Evolutionary conservation across 1,140 invertebrate genomes (phyloP).

Genomic region (Drosophila bocqueti): DNA sequence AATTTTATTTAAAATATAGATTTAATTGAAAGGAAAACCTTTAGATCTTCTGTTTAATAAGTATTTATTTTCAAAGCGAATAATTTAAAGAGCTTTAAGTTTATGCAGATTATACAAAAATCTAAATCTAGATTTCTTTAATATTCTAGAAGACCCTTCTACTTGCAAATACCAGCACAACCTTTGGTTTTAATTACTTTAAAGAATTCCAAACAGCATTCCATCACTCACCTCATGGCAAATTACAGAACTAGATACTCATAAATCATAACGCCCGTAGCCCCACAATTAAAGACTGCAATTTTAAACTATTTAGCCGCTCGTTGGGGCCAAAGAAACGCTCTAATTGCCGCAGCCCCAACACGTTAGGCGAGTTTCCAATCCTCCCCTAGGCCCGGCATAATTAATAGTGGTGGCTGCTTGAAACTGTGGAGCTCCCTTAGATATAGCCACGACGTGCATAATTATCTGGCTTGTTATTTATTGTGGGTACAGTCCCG

Average conservation of each 20-base stretch:
- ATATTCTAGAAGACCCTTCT: neutral
- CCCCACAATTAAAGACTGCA: constrained; percentile 68
- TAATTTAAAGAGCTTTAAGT: too few relatives aligned
- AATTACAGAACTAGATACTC: constrained; percentile 39
- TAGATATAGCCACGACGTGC: constrained; percentile 64
- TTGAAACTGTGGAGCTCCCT: constrained; percentile 35
- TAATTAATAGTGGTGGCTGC: constrained; percentile 50
- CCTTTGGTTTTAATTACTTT: neutral
- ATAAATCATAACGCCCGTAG: constrained; percentile 59
- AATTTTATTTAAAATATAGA: too few relatives aligned
- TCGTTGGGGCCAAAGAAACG: constrained; percentile 27
- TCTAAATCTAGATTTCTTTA: too few relatives aligned
- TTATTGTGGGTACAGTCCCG: constrained; percentile 62
- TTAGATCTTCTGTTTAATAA: too few relatives aligned
- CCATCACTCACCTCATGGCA: constrained; percentile 43
- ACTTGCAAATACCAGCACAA: neutral
- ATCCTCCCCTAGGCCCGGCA: constrained; percentile 1
- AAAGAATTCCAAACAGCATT: neutral
- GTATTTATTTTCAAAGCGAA: too few relatives aligned
- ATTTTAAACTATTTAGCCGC: constrained; percentile 41
- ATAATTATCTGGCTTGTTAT: constrained; percentile 79
- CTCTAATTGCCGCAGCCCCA: constrained; percentile 54
- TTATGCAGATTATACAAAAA: too few relatives aligned
- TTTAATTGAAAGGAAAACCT: too few relatives aligned
- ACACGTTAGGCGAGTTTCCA: constrained; percentile 28